Percentiles rank a stretch among this genome's conserved stretches.
Conservation (phyloP, 2,797 vertebrate genomes). For the Notolepis coatsorum region DNA sequence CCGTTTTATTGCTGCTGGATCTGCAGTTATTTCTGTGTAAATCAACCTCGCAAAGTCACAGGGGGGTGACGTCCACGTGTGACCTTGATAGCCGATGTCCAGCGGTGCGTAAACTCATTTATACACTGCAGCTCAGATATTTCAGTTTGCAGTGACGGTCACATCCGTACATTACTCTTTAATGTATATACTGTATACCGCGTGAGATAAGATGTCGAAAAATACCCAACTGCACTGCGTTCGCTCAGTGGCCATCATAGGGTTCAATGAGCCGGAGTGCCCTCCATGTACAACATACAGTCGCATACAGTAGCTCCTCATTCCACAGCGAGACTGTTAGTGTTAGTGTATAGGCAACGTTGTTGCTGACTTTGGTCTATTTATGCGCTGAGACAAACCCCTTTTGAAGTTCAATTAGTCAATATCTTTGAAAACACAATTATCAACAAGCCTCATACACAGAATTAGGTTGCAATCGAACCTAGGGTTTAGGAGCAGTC, state of each 20-base stretch:
- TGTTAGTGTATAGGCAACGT: not conserved
- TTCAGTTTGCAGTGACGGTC: slow-evolving; percentile 25
- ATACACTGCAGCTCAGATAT: slow-evolving; percentile 19
- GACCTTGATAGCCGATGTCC: slow-evolving; percentile 32
- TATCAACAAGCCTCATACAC: no score
- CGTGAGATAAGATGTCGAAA: slow-evolving; percentile 23
- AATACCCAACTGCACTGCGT: slow-evolving; percentile 17
- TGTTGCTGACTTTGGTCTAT: no score
- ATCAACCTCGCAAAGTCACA: slow-evolving; percentile 25
- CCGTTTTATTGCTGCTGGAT: slow-evolving; percentile 2
- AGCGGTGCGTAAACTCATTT: slow-evolving; percentile 39
- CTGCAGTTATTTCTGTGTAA: not conserved
- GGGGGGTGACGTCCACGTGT: slow-evolving; percentile 3
- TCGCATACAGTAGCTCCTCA: slow-evolving; percentile 15
- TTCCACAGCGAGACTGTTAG: not conserved
- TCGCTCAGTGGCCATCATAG: slow-evolving; percentile 13
- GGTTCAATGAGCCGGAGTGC: slow-evolving; percentile 18
- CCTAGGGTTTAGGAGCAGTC: no score
- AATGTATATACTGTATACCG: not conserved
- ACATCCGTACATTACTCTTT: slow-evolving; percentile 3
- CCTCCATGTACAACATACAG: not conserved
- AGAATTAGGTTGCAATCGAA: no score
- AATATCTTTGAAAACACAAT: no score
- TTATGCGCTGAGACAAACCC: no score
- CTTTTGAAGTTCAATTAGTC: no score